Conservation (phyloP, 2,113 vertebrate species). For the Cryptotis parvus region DNA sequence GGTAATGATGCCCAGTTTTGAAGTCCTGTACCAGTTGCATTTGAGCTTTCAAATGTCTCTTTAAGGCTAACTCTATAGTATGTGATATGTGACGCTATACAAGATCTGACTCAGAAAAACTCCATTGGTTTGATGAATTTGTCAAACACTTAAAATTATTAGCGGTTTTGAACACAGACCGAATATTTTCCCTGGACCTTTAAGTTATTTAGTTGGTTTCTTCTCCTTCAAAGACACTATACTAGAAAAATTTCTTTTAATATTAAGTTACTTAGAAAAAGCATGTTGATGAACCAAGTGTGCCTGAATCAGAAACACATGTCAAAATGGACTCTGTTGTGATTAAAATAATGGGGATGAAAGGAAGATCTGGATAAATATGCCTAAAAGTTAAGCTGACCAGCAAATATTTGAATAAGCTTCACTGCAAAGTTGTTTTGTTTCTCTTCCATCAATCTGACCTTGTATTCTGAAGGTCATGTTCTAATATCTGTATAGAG, state of each 20-base stretch:
- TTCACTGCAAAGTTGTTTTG: neutral
- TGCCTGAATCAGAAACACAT: constrained; percentile 30
- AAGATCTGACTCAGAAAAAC: neutral
- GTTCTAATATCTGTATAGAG: neutral
- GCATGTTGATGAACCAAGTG: neutral
- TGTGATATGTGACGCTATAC: neutral
- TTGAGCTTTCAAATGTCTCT: neutral
- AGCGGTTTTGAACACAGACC: neutral
- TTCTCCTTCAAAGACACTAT: neutral
- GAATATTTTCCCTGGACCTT: neutral
- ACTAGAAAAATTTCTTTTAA: neutral
- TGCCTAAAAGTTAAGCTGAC: neutral
- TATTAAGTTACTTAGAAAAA: constrained; percentile 18
- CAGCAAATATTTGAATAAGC: neutral
- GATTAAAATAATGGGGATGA: neutral
- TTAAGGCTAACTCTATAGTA: neutral
- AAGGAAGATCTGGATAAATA: neutral
- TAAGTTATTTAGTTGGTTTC: too few species aligned
- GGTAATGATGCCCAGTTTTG: neutral
- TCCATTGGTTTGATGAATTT: neutral
- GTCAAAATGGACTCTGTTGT: neutral
- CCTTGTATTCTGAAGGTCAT: neutral
- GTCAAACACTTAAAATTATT: neutral
- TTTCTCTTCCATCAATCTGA: neutral
- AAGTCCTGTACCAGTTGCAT: neutral